Percentiles rank a stretch among this genome's conserved stretches.
These are phyloP conservation scores for Apantesis nais DNA, from an alignment of 2,888 invertebrate species.

Conservation along the genomic window DNA sequence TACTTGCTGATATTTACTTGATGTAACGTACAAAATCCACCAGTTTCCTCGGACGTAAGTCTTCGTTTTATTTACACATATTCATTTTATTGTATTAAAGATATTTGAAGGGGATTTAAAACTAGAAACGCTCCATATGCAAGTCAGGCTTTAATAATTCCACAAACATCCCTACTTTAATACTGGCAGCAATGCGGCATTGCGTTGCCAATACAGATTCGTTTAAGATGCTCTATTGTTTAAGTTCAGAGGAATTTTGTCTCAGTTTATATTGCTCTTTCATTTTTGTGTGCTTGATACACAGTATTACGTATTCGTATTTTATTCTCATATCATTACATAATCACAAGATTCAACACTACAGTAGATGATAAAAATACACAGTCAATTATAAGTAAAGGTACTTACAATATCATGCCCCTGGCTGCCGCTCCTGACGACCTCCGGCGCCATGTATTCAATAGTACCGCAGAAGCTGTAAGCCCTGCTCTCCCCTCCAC, in stretches of 20 bases:
- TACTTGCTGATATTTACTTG: neutral
- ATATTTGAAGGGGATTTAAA: neutral
- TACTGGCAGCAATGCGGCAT: neutral
- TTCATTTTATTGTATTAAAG: neutral
- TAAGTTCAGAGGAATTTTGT: neutral
- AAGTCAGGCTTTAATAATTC: neutral
- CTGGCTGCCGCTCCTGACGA: constrained; percentile 92
- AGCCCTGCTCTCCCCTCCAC: constrained; percentile 90
- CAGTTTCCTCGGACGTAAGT: neutral
- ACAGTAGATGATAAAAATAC: neutral
- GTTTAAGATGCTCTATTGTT: neutral
- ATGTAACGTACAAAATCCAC: neutral
- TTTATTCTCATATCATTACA: neutral
- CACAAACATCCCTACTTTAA: neutral
- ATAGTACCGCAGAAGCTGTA: constrained; percentile 99
- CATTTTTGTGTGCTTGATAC: neutral
- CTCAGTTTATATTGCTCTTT: neutral
- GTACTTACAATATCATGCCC: constrained; percentile 97
- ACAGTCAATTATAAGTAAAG: neutral
- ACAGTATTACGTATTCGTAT: neutral
- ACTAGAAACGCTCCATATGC: neutral
- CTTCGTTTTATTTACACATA: too few relatives aligned
- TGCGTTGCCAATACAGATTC: neutral
- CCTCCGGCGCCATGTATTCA: constrained; percentile 98
- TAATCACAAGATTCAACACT: neutral